Percentiles rank a stretch among this genome's conserved stretches.
phyloP scores from a whole-genome alignment of 2,113 vertebrate genomes.

The Spea bombifrons region DNA sequence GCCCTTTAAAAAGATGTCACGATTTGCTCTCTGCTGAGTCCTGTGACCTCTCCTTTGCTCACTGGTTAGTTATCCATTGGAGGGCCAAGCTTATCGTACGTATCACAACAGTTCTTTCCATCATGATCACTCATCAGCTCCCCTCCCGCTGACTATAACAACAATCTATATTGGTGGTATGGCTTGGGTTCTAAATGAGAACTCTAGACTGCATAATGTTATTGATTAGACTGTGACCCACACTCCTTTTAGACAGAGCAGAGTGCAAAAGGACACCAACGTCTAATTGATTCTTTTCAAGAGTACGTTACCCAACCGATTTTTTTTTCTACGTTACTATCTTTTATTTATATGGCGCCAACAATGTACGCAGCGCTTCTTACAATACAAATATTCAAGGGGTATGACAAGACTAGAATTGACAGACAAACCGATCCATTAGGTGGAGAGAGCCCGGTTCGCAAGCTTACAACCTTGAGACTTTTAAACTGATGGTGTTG shows the following conservation, averaged over 20 bases:
- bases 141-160: conserved; percentile 7
- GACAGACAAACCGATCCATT: no score
- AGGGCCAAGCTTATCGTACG: conserved; percentile 1
- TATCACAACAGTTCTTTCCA: not conserved
- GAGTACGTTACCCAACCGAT: no score
- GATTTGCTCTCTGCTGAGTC: not conserved
- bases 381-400: no score
- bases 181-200: not conserved
- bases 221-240: not conserved
- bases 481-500: no score
- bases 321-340: no score
- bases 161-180: conserved; percentile 20
- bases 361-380: no score
- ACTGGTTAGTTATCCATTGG: not conserved
- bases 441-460: no score
- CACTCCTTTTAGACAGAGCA: not conserved
- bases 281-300: no score
- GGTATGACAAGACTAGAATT: no score
- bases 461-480: no score
- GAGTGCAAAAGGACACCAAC: not conserved
- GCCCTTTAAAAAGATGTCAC: conserved; percentile 14
- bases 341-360: no score
- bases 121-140: conserved; percentile 15
- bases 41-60: conserved; percentile 24
- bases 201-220: not conserved